Conservation (phyloP, 2,797 vertebrate species). For the Chaetophractus vellerosus region DNA sequence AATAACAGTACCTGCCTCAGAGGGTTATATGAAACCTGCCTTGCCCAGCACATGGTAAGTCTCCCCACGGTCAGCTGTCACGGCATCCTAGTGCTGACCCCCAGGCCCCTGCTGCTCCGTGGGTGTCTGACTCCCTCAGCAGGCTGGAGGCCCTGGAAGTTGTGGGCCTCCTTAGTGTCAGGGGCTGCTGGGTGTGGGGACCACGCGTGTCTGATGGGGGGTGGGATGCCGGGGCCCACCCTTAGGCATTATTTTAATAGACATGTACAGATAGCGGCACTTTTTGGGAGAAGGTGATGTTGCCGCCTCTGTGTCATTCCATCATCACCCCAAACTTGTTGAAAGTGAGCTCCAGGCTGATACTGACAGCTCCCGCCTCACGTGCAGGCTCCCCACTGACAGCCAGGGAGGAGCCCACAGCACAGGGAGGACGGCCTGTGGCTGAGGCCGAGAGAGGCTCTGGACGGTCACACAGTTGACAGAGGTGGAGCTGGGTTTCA, state of each 20-base stretch:
- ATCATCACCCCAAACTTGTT: background rate
- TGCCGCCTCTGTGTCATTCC: background rate
- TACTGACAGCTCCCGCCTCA: background rate
- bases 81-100: background rate
- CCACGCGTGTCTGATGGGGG: background rate
- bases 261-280: background rate
- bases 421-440: background rate
- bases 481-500: background rate
- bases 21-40: background rate
- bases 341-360: background rate
- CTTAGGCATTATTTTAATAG: background rate
- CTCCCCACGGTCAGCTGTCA: background rate
- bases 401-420: background rate
- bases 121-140: background rate
- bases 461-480: background rate
- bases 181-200: background rate
- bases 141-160: background rate
- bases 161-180: background rate
- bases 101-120: background rate
- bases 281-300: background rate
- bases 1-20: background rate
- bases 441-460: background rate
- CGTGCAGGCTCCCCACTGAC: no score
- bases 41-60: background rate
- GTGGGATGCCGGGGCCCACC: background rate